These are phyloP conservation scores for Macroramphosus scolopax DNA, from an alignment of 2,797 vertebrate genomes.

Conservation along the genomic window DNA sequence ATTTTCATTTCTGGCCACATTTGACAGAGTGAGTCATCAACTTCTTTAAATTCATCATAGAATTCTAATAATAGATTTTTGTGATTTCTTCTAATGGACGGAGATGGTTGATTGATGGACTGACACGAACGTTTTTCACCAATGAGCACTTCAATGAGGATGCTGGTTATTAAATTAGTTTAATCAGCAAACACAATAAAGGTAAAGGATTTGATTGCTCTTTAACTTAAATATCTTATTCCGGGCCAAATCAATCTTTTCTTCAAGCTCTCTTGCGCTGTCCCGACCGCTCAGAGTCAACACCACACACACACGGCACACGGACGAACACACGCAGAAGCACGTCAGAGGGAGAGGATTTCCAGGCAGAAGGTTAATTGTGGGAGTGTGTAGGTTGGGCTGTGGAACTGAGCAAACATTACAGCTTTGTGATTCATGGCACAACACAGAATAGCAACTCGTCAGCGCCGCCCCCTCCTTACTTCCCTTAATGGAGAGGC, in stretches of 20 bases:
- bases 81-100: too few species aligned
- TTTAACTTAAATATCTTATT: too few species aligned
- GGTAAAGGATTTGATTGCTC: too few species aligned
- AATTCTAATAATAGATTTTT: too few species aligned
- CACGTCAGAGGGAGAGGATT: conserved; percentile 46
- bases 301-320: conserved; percentile 18
- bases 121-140: too few species aligned
- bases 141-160: too few species aligned
- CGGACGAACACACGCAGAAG: conserved; percentile 13
- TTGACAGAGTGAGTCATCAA: too few species aligned
- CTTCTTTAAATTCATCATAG: too few species aligned
- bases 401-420: conserved; percentile 52
- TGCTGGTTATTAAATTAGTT: too few species aligned
- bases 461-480: conserved; percentile 40
- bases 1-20: background rate
- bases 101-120: too few species aligned
- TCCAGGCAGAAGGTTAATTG: conserved; percentile 68
- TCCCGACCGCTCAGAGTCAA: conserved; percentile 31
- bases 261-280: too few species aligned
- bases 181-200: too few species aligned
- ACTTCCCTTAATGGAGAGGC: conserved; percentile 46
- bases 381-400: conserved; percentile 59
- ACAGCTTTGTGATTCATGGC: conserved; percentile 60
- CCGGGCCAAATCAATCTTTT: conserved; percentile 16
- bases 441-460: conserved; percentile 46